phyloP scores from a whole-genome alignment of 2,113 vertebrate genomes.

The Pardalotus punctatus region DNA sequence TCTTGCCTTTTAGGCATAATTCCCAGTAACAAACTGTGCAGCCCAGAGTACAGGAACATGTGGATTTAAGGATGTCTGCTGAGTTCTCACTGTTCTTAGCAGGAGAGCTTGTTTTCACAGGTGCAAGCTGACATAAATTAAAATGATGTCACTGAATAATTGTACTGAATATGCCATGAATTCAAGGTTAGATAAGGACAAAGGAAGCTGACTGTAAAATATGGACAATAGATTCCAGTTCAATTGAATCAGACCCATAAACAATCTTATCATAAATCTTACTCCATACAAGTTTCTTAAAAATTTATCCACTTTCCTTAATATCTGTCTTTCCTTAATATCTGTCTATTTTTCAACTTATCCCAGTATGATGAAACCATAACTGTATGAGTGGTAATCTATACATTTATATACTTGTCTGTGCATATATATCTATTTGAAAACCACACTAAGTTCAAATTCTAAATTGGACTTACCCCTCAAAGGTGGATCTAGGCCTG shows the following conservation, averaged over 20 bases:
- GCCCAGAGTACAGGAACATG: neutral
- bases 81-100: constrained; percentile 18
- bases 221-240: neutral
- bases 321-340: neutral
- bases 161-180: neutral
- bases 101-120: neutral
- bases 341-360: neutral
- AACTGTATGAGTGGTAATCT: neutral
- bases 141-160: constrained; percentile 1
- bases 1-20: constrained; percentile 42
- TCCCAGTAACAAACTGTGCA: constrained; percentile 57
- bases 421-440: neutral
- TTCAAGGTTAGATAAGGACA: constrained; percentile 22
- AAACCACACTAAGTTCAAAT: neutral
- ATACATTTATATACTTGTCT: neutral
- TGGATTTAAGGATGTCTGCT: neutral
- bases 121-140: neutral
- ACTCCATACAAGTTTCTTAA: neutral
- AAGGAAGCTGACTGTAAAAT: neutral
- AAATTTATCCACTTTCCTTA: neutral
- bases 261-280: neutral
- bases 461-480: neutral
- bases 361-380: neutral
- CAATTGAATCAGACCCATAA: neutral
- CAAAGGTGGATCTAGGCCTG: neutral